Evolutionary conservation across 2,797 vertebrate species (phyloP), one percentile per base, ranked within the genome.

Genomic region (Lutjanus campechanus): DNA sequence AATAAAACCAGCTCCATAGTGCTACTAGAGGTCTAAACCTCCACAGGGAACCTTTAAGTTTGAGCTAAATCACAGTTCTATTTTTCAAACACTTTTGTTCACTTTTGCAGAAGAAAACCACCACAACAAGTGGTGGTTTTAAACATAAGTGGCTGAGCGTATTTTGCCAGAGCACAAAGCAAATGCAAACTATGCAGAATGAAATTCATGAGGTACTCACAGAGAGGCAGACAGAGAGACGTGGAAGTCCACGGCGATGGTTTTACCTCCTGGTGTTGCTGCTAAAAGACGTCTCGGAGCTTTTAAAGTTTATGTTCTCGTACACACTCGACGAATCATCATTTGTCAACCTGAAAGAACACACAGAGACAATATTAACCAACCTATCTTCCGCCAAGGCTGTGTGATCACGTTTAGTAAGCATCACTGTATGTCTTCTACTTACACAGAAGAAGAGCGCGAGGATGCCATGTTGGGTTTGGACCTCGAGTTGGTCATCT

Each of bases 271-370:
- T 96, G 4, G 96, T 94, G 78, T 95, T 96, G 72, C 94, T 95
- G 93, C 95, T 92, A 62, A 96, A 95, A 15, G 95, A 90, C 13
- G 91, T 91, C 93, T 97, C 96, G 7, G 97, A 92, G 89, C 91
- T 96, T 93, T 96, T 97, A 85, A 97, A 95, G 90, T 96, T 97
- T 13, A 98, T 92, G 92, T 98, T 98, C 94, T 98, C 97, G 25
- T 98, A 98, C 72, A 98, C 95, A 10, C 96, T 94, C 5, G 96
- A 91, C 1, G 97, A 93, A 25, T 97, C 97, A 1, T 97, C 97
- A 0, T 97, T 96, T 77, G 91, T 95, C 89, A 92, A 84, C 89
- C 95, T 96, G 65, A 0, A 76, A 36, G 1, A 51, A 62, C 49
- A 85, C 20, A 87, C 5, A 65, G 19, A 73, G 6, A 29, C 61